Base-by-base conservation (phyloP, 1,140 invertebrate genomes). In the Penaeus japonicus region DNA sequence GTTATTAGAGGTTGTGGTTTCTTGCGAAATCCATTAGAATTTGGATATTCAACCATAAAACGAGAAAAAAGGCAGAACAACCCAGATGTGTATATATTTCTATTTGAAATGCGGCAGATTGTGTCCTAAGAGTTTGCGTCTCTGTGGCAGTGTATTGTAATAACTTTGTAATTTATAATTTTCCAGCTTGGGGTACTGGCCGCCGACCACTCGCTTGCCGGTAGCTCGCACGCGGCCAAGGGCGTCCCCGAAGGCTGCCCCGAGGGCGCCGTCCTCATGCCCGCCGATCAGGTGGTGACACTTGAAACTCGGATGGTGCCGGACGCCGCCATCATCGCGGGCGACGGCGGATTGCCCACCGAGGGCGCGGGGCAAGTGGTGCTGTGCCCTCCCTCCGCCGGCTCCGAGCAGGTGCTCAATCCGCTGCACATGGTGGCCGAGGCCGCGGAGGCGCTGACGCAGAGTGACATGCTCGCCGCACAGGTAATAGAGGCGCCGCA, bases 391-490 rank as follows among this genome's bases (percentile, higher is more conserved):
- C 86, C 77, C 17, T 0, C 53, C 24, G 79, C 73, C 18, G 65
- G 57, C 5, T 24, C 47, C 57, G 53, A 79, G 15, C 80, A 83
- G 17, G 80, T 88, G 22, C 59, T 88, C 47, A 83, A 88, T 24
- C 86, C 86, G 47, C 80, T 88, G 4, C 86, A 88, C 30, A 81
- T 88, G 4, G 86, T 88, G 5, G 86, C 86, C n/a, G 80, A 88
- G 22, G 86, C 86, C 2, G 86, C 86, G 2, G 86, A 88, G 35
- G 86, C 73, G 22, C n/a, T 88, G 86, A 88, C 80, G 32, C 86
- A 88, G 57, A 70, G 70, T 27, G 86, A 84, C 32, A 24, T 24
- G n/a, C n/a, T 88, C 15, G 59, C 65, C 57, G 65, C 82, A 17
- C 65, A 88, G 80, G 81, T 83, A 3, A 73, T 73, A n/a, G 39